A percentile compares a stretch with the other conserved stretches of the same genome.
phyloP scores from a whole-genome alignment of 2,888 invertebrate species.

The Aphelenchoides bicaudatus region DNA sequence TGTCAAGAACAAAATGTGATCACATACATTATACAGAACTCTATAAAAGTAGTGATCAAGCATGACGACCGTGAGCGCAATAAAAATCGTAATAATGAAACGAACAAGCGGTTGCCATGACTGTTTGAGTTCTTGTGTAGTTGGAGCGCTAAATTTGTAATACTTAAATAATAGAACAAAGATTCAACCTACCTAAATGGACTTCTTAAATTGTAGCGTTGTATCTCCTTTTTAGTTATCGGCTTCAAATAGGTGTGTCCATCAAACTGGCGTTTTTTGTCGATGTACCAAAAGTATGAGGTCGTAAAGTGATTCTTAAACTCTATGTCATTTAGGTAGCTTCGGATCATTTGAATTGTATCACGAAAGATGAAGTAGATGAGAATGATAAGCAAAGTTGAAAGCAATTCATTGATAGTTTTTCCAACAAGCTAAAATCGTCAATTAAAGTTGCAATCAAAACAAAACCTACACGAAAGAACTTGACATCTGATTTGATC shows the following conservation, averaged over 20 bases:
- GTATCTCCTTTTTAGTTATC: conserved; percentile 36
- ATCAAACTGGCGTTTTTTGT: conserved; percentile 33
- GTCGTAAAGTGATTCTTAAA: conserved; percentile 50
- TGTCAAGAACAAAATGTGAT: neutral
- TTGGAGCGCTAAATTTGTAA: conserved; percentile 36
- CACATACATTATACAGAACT: conserved; percentile 35
- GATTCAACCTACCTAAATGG: conserved; percentile 37
- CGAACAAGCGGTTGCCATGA: conserved; percentile 41
- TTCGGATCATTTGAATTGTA: conserved; percentile 41
- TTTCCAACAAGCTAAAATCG: conserved; percentile 33
- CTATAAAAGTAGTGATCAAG: conserved; percentile 44
- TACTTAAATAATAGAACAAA: conserved; percentile 14
- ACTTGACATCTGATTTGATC: conserved; percentile 33
- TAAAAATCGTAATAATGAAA: conserved; percentile 40
- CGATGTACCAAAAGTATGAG: conserved; percentile 54
- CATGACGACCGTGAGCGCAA: conserved; percentile 34
- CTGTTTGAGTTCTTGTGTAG: conserved; percentile 38
- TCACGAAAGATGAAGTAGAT: conserved; percentile 51
- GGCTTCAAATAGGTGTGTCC: conserved; percentile 32
- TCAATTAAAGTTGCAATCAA: no score
- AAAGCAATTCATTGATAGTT: conserved; percentile 33
- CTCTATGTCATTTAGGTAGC: conserved; percentile 46
- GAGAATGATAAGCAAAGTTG: conserved; percentile 43
- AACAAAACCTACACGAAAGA: no score
- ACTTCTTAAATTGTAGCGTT: conserved; percentile 36